These are phyloP conservation scores for Ditylenchus dipsaci DNA, from an alignment of 1,140 invertebrate species.

Conservation along the genomic window DNA sequence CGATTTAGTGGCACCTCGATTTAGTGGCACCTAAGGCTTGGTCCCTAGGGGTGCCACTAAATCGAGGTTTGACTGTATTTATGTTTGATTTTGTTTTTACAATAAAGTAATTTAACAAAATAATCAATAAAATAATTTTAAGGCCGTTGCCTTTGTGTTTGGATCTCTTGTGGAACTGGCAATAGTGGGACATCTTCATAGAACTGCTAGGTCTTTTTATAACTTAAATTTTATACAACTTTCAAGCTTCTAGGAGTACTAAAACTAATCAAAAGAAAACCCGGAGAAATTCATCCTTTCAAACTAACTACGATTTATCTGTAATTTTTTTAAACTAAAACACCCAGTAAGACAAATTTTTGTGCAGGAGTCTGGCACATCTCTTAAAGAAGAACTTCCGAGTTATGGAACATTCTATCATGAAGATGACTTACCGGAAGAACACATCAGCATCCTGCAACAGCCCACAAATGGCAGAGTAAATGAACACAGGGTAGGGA, in stretches of 20 bases:
- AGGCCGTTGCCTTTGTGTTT: conserved; percentile 23
- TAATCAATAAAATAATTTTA: conserved; percentile 8
- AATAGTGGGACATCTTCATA: conserved; percentile 41
- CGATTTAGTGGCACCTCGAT: too few relatives aligned
- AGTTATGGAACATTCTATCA: conserved; percentile 21
- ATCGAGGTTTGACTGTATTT: too few relatives aligned
- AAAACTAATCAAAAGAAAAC: conserved; percentile 7
- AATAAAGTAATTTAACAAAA: too few relatives aligned
- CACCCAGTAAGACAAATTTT: neutral
- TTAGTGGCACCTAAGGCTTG: too few relatives aligned
- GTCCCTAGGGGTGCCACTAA: too few relatives aligned
- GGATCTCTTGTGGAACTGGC: conserved; percentile 36
- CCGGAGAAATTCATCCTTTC: neutral
- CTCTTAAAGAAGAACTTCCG: conserved; percentile 9
- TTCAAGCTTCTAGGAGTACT: neutral
- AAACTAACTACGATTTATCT: neutral
- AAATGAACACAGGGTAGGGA: neutral
- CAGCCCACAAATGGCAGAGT: neutral
- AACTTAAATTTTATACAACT: neutral
- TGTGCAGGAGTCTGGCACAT: neutral
- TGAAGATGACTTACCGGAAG: neutral
- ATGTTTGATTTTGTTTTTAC: too few relatives aligned
- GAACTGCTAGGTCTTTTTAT: neutral
- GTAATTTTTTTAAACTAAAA: neutral
- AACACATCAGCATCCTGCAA: neutral